These are phyloP conservation scores for Malurus leucopterus DNA, from an alignment of 2,797 vertebrate genomes.

Conservation along the genomic window DNA sequence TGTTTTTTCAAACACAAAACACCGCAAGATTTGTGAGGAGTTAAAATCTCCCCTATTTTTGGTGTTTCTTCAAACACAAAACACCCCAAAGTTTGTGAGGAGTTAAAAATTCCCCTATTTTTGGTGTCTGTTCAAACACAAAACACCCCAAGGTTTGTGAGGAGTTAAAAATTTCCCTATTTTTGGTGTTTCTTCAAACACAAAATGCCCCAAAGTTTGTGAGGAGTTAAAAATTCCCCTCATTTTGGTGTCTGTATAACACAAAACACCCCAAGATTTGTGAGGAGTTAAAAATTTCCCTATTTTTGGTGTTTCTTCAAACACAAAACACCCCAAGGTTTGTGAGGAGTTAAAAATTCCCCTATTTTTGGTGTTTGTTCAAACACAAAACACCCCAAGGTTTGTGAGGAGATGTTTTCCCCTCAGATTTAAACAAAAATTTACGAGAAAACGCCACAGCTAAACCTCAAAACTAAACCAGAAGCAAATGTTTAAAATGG, in stretches of 20 bases:
- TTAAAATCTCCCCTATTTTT: too few species aligned
- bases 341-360: neutral
- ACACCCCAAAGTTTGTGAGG: neutral
- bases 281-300: neutral
- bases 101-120: accelerated
- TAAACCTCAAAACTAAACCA: neutral
- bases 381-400: neutral
- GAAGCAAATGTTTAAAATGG: accelerated
- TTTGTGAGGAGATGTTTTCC: neutral
- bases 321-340: too few species aligned
- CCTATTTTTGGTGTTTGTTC: accelerated
- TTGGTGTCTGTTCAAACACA: neutral
- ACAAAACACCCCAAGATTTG: neutral
- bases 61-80: too few species aligned
- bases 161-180: neutral
- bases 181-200: too few species aligned
- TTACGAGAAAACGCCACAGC: accelerated
- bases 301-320: too few species aligned
- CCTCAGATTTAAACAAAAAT: neutral
- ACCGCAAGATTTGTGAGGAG: too few species aligned
- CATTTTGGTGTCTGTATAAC: neutral
- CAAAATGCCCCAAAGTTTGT: too few species aligned
- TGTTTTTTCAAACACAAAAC: neutral
- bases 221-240: too few species aligned
- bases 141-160: neutral